Conservation (phyloP, 2,113 vertebrate genomes). For the Rhea americana region DNA sequence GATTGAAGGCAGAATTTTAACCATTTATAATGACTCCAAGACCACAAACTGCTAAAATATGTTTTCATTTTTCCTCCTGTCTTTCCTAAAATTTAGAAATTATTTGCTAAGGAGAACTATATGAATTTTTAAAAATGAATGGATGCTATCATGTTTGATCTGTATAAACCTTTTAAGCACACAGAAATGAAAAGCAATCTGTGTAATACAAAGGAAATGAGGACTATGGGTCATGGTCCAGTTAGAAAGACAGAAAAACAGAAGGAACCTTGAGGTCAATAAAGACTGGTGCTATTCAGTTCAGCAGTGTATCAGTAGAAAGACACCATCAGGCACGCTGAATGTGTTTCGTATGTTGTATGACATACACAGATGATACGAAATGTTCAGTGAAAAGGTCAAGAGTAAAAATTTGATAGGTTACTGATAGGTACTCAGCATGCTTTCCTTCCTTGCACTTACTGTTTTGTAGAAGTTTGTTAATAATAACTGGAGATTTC, state of each 20-base stretch:
- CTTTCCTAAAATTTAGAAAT: neutral
- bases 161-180: neutral
- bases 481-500: neutral
- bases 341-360: neutral
- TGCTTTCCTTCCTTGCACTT: neutral
- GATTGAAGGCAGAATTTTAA: neutral
- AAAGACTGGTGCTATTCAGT: neutral
- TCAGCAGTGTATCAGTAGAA: neutral
- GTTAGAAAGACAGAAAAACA: neutral
- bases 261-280: neutral
- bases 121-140: neutral
- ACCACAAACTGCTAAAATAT: neutral
- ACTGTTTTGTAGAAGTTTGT: neutral
- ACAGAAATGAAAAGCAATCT: neutral
- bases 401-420: neutral
- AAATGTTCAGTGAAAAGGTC: neutral
- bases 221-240: neutral
- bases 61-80: neutral
- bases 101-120: neutral
- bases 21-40: slow-evolving; percentile 2
- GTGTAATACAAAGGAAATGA: neutral
- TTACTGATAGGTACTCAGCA: neutral
- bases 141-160: neutral
- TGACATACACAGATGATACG: neutral
- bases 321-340: neutral